A percentile compares a stretch with the other conserved stretches of the same genome.
These are phyloP conservation scores for Leptestheria dahalacensis DNA, from an alignment of 1,140 invertebrate species.

Conservation along the genomic window DNA sequence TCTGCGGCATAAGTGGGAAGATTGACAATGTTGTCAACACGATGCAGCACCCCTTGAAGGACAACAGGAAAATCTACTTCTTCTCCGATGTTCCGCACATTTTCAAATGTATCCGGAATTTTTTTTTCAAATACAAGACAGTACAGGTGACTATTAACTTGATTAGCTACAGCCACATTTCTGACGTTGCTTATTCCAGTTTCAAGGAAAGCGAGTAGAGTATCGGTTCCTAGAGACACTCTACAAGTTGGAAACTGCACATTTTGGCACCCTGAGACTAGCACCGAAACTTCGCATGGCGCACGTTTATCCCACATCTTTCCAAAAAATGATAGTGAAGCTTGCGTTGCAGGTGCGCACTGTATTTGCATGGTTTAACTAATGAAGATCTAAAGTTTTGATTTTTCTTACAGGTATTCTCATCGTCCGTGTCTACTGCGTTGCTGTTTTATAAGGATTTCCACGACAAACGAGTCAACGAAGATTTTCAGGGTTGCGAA, in stretches of 20 bases:
- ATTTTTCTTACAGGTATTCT: neutral
- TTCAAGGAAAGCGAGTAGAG: neutral
- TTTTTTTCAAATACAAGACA: neutral
- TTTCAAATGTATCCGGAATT: conserved; percentile 12
- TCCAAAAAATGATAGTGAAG: conserved; percentile 16
- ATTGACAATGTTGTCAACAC: neutral
- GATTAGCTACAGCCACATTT: neutral
- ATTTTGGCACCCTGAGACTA: conserved; percentile 2
- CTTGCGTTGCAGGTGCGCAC: conserved; percentile 2
- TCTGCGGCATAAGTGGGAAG: neutral
- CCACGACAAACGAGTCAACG: neutral
- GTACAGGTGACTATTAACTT: neutral
- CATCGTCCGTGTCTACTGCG: neutral
- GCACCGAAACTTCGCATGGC: conserved; percentile 6
- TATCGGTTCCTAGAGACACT: neutral
- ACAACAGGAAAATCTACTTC: neutral
- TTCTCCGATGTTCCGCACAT: neutral
- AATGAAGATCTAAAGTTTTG: neutral
- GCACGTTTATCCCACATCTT: conserved; percentile 7
- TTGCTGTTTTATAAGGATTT: neutral
- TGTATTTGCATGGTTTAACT: neutral
- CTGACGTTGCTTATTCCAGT: neutral
- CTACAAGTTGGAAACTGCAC: neutral
- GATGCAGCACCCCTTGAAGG: neutral
- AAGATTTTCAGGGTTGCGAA: neutral